Base-by-base conservation (phyloP, 2,113 vertebrate genomes). In the Oostethus manadensis region DNA sequence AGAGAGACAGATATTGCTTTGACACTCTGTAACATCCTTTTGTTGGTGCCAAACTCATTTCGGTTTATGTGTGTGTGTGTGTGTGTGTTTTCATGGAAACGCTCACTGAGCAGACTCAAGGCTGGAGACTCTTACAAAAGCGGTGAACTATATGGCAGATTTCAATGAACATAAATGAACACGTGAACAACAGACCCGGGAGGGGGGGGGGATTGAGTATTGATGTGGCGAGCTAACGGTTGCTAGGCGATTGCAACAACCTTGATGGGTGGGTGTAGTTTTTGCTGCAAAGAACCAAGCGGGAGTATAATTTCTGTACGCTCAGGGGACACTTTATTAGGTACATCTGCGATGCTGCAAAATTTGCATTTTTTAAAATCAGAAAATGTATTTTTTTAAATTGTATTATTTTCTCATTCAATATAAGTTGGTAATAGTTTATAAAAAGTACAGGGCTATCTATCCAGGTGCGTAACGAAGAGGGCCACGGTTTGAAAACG, bases 91-190 rank as follows among this genome's bases (percentile, higher is more conserved):
- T 71, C 70, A 77, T 85, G 11, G 64, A 73, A 78, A 77, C 80
- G 79, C 71, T 65, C 71, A 74, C 69, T 58, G 81, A 80, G 64
- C 74, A 64, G 73, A 78, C 77, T 84, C 86, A 87, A 87, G 86
- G 86, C 71, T 79, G 66, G 8, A 58, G 67, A 71, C 73, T 70
- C 78, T 86, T 81, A 75, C 58, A 23, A 81, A 87, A 82, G 56
- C 68, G 22, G 64, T 84, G 83, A 85, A 82, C 80, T 86, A 84
- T 83, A 74, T 82, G 79, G 84, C 82, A 81, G 70, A 79, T 82
- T 81, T 83, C 70, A 77, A 85, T 86, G 84, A 85, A 86, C 82
- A 87, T 86, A 85, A 84, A 87, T 82, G 84, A 86, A 81, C 73
- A 73, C 58, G 69, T 77, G 71, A 80, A 79, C 56, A 76, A 79